These are phyloP conservation scores for Pristis pectinata DNA, from an alignment of 2,797 vertebrate genomes.

Conservation along the genomic window DNA sequence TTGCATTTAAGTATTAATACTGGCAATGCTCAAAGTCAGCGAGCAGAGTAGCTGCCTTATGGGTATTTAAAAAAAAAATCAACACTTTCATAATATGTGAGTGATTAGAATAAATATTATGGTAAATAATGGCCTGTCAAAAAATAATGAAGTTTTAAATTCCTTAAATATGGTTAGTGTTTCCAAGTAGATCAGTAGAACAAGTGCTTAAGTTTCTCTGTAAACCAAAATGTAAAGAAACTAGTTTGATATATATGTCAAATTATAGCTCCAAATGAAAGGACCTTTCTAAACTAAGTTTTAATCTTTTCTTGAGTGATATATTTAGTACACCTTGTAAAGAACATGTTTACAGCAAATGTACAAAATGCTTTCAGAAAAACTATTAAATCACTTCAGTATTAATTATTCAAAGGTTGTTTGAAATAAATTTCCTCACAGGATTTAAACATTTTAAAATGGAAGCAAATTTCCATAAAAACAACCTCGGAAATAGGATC, in stretches of 20 bases:
- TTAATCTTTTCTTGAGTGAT: background rate
- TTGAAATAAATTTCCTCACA: background rate
- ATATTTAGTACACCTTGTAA: background rate
- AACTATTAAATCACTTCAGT: background rate
- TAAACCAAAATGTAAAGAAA: background rate
- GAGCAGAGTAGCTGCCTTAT: background rate
- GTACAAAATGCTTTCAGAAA: background rate
- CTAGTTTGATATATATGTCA: background rate
- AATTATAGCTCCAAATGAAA: background rate
- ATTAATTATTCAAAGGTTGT: background rate
- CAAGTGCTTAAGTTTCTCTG: background rate
- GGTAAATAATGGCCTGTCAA: background rate
- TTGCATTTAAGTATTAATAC: background rate
- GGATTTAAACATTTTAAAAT: background rate
- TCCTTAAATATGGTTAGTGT: background rate
- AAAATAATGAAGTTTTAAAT: background rate
- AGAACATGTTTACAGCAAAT: background rate
- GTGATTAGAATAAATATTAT: background rate
- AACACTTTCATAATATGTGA: slow-evolving; percentile 17
- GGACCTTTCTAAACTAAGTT: background rate
- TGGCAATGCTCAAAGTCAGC: background rate
- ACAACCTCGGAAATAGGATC: too few relatives aligned
- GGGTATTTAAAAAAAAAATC: background rate
- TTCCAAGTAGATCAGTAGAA: background rate
- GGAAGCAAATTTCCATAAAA: background rate